Evolutionary conservation across 2,888 invertebrate species (phyloP), one percentile per base, ranked within the genome.

Genomic region (Mythimna vitellina): DNA sequence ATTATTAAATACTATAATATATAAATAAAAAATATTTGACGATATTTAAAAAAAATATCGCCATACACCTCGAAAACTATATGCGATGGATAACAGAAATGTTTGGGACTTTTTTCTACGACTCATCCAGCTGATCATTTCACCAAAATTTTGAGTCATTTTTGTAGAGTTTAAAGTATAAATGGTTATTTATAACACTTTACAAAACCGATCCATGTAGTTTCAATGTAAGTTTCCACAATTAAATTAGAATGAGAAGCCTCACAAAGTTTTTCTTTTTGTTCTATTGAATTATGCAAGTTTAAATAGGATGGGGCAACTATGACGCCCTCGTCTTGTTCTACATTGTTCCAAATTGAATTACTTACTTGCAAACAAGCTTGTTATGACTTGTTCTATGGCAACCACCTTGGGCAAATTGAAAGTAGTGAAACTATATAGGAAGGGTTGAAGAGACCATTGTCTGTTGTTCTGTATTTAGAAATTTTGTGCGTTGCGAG

Each of bases 191-290:
- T 25, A 29, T 7, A 63, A 12, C 9, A 42, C 17, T 29, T 10
- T 14, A 61, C 17, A 49, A 51, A 56, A 65, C 56, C n/a, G 8
- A 70, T 70, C 14, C 63, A 56, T 68, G 32, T 63, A 53, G 69
- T 60, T 71, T 42, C 32, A 63, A 73, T 60, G 71, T n/a, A n/a
- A n/a, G n/a, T 56, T 67, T 49, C 49, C 58, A 76, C 72, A 76
- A 83, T 85, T 74, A 71, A 57, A 83, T 83, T 85, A 85, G 22
- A 70, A 69, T 42, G 29, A 7, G 86, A 83, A 83, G 66, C 76
- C 86, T 20, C 64, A 83, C 61, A 71, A 65, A 56, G 63, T 82
- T 58, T 78, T 58, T 53, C 49, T 60, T 70, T 72, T 71, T 76
- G 71, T 82, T 73, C 64, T 72, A 85, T 85, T 82, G 65, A 64